A percentile compares a stretch with the other conserved stretches of the same genome.
Conservation (phyloP, 2,113 vertebrate genomes). For the Melanerpes aurifrons region DNA sequence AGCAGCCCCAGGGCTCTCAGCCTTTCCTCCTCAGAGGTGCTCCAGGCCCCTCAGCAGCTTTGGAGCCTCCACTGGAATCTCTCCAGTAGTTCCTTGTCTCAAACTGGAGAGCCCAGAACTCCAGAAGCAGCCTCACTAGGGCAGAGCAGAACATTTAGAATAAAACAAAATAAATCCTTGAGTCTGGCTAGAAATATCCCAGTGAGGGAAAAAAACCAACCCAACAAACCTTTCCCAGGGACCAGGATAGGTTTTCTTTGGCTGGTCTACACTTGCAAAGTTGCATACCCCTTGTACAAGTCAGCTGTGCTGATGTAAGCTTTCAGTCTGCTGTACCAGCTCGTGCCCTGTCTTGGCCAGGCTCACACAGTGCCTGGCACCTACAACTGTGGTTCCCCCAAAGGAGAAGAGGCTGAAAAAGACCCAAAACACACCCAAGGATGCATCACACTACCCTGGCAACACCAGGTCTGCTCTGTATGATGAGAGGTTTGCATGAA, state of each 20-base stretch:
- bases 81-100: too few species aligned
- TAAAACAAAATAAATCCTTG: too few species aligned
- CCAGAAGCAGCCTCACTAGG: too few species aligned
- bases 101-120: too few species aligned
- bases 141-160: background rate
- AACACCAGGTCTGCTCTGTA: background rate
- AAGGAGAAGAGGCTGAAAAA: background rate
- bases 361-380: background rate
- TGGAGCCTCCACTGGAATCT: too few species aligned
- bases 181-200: too few species aligned
- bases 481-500: background rate
- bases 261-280: background rate
- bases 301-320: background rate
- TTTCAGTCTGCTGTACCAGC: background rate
- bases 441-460: background rate
- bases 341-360: background rate
- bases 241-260: background rate
- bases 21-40: too few species aligned
- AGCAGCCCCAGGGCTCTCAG: too few species aligned
- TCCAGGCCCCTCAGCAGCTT: too few species aligned
- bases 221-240: background rate
- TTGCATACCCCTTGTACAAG: background rate
- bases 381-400: background rate
- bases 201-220: background rate
- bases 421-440: background rate